These are phyloP conservation scores for Pogonognathellus flavescens DNA, from an alignment of 1,140 invertebrate genomes.

Conservation along the genomic window DNA sequence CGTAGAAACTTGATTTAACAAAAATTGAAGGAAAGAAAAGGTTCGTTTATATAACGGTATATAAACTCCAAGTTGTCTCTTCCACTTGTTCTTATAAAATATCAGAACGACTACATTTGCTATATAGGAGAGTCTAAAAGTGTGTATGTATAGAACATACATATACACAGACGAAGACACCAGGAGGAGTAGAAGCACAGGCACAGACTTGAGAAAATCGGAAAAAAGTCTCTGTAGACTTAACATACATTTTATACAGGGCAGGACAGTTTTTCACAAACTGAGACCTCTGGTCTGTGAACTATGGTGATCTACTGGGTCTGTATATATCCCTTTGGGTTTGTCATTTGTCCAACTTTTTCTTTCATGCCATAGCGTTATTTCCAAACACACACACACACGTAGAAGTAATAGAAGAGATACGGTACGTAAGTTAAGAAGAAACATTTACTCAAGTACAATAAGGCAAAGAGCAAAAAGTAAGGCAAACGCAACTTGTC, in stretches of 20 bases:
- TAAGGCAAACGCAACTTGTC: not conserved
- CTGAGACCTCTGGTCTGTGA: not conserved
- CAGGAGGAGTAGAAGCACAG: too few species aligned
- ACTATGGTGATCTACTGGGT: too few species aligned
- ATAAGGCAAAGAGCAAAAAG: too few species aligned
- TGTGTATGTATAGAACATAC: not conserved
- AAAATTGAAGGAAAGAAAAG: too few species aligned
- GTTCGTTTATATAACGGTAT: too few species aligned
- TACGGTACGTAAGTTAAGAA: not conserved
- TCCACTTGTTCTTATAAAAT: too few species aligned
- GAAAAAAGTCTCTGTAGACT: slow-evolving; percentile 26
- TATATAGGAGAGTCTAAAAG: too few species aligned
- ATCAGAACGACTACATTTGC: too few species aligned
- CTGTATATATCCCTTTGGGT: not conserved
- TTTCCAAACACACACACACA: not conserved
- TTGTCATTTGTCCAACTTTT: slow-evolving; percentile 6
- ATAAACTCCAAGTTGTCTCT: not conserved
- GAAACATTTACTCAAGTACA: not conserved
- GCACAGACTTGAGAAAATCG: not conserved
- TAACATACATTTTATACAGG: not conserved
- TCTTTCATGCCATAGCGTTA: not conserved
- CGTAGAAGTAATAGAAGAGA: not conserved
- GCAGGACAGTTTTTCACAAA: slow-evolving; percentile 13
- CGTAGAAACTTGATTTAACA: not conserved
- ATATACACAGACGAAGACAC: not conserved